phyloP scores from a whole-genome alignment of 2,888 invertebrate genomes.

The Lysandra bellargus region DNA sequence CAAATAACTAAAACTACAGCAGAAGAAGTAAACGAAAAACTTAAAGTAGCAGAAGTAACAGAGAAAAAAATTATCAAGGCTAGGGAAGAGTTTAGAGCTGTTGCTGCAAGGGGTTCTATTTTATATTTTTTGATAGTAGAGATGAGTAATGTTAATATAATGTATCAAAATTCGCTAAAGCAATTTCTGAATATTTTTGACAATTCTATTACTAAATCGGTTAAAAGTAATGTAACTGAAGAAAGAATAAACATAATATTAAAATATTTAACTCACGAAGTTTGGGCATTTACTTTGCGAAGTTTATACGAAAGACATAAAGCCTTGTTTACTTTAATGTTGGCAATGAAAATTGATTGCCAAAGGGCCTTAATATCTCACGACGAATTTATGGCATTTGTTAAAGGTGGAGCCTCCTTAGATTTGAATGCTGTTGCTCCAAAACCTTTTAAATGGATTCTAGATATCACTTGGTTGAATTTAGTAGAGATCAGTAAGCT shows the following conservation, averaged over 20 bases:
- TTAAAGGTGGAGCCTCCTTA: slow-evolving; percentile 97
- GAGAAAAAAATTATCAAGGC: slow-evolving; percentile 96
- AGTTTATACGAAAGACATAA: slow-evolving; percentile 97
- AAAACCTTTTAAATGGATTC: slow-evolving; percentile 96
- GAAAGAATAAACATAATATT: slow-evolving; percentile 95
- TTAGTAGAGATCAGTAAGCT: slow-evolving; percentile 95
- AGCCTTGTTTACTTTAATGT: slow-evolving; percentile 94
- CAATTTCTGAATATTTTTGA: slow-evolving; percentile 97
- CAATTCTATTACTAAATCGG: slow-evolving; percentile 94
- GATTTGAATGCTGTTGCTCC: slow-evolving; percentile 95
- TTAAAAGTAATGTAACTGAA: slow-evolving; percentile 89
- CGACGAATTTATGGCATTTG: slow-evolving; percentile 96
- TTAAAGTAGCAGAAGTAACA: slow-evolving; percentile 94
- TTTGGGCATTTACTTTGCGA: slow-evolving; percentile 94
- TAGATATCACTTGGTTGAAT: slow-evolving; percentile 98
- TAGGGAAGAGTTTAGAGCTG: slow-evolving; percentile 96
- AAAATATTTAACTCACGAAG: slow-evolving; percentile 93
- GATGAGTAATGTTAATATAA: slow-evolving; percentile 97
- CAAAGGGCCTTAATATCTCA: slow-evolving; percentile 90
- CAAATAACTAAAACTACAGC: slow-evolving; percentile 93
- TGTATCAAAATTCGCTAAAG: slow-evolving; percentile 98
- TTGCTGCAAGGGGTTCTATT: slow-evolving; percentile 96
- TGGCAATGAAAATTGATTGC: slow-evolving; percentile 97
- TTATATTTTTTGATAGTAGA: slow-evolving; percentile 97
- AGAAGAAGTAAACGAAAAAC: slow-evolving; percentile 96